Evolutionary conservation across 2,888 invertebrate species (phyloP), one percentile per base, ranked within the genome.

Genomic region (Conistra vaccinii): DNA sequence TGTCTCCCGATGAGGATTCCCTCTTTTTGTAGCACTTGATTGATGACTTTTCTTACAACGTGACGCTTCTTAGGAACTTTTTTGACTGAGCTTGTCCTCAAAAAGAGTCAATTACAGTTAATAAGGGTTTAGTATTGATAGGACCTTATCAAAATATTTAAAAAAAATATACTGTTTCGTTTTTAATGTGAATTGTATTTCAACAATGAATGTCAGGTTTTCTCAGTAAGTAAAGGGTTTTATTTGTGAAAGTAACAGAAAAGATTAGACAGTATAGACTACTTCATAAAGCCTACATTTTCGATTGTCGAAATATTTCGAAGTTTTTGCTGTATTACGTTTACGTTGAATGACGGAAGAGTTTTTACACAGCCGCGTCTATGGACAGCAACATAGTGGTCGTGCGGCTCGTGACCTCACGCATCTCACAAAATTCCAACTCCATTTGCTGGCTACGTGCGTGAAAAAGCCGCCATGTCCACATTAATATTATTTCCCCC

Each of bases 371-470:
- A 82, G 87, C 80, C 53, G 48, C 48, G 58, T 45, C 67, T 78
- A 55, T 78, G 80, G 80, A n/a, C n/a, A 84, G 81, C 83, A 81
- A 83, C 61, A 66, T 23, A 77, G 70, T 83, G 89, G 89, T 91
- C 93, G 93, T 92, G 92, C 87, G 86, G 88, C 83, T 88, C 92
- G 93, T 93, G 94, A 94, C 93, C 93, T 92, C 93, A 92, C 92
- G 92, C 91, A 91, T 93, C 92, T 92, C 92, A 87, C 92, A 89
- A 94, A 93, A 93, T 93, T 93, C 90, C 88, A 87, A 91, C 90
- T 90, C 92, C 91, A 94, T 94, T 93, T 91, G 90, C 87, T 87
- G 88, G 83, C 89, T 93, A 94, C 94, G 94, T 94, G 95, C 95
- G 92, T 95, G 92, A 93, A 94, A 93, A 92, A 89, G 88, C 89